These are phyloP conservation scores for Geotrypetes seraphini DNA, from an alignment of 2,797 vertebrate species.

Conservation along the genomic window DNA sequence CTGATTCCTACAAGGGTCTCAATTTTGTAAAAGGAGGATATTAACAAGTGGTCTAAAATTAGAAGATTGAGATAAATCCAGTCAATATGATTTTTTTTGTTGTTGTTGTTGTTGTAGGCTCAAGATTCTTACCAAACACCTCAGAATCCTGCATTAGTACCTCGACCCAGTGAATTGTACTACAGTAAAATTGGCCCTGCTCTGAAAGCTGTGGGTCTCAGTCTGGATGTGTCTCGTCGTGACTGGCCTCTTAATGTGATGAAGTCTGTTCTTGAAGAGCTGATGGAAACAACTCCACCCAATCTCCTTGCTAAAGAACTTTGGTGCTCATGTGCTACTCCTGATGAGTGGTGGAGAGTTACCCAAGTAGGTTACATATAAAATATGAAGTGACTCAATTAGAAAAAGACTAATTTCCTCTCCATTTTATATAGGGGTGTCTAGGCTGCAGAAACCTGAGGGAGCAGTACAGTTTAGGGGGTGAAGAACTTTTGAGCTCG, in stretches of 20 bases:
- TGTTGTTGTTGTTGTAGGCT: too few species aligned
- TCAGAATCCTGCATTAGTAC: slow-evolving; percentile 83
- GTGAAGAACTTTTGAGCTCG: too few species aligned
- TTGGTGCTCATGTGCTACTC: slow-evolving; percentile 95
- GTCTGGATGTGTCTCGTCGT: slow-evolving; percentile 82
- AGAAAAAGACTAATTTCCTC: too few species aligned
- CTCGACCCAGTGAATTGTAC: slow-evolving; percentile 93
- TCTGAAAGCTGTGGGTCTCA: slow-evolving; percentile 85
- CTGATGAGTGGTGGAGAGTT: slow-evolving; percentile 96
- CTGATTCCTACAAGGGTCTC: too few species aligned
- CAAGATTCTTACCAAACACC: slow-evolving; percentile 85
- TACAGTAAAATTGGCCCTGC: slow-evolving; percentile 95
- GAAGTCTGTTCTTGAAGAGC: slow-evolving; percentile 87
- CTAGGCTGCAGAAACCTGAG: too few species aligned
- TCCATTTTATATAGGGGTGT: too few species aligned
- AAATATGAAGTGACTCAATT: too few species aligned
- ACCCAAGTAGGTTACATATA: slow-evolving; percentile 72
- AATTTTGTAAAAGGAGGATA: too few species aligned
- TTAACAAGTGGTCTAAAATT: too few species aligned
- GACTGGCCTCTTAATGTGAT: slow-evolving; percentile 94
- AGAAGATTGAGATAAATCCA: too few species aligned
- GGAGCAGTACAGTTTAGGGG: too few species aligned
- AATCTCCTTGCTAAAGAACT: slow-evolving; percentile 95
- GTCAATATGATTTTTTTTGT: too few species aligned
- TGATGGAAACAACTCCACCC: slow-evolving; percentile 92